Base-by-base conservation (phyloP, 1,140 invertebrate species). In the Venustaconcha ellipsiformis region DNA sequence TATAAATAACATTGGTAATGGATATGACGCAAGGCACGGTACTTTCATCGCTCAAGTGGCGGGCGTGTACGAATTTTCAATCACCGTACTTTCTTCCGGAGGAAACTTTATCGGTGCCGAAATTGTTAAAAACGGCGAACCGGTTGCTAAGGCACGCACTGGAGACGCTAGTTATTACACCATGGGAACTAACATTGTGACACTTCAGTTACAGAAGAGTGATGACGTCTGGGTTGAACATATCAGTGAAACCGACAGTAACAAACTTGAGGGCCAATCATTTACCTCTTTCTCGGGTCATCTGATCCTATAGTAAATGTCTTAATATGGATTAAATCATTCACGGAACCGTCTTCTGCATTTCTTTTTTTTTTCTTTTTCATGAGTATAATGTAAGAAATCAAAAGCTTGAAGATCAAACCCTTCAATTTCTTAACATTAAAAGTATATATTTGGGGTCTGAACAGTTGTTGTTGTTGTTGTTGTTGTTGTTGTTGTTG, bases 221-320 rank as follows among this genome's bases (percentile, higher is more conserved):
- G 72, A 75, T 60, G 73, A 75, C 30, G 73, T 75, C 5, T 75
- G 73, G 73, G 73, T 75, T 20, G 67, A 67, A 5, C 73, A 75
- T 59, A 56, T 62, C n/a, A 26, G 23, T 57, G 57, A 68, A 48
- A 63, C 26, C 37, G 73, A 75, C 67, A 75, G 73, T 64, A 69
- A 75, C 56, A 12, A 15, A 15, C 69, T 75, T 30, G 63, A 75
- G 30, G 73, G 73, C 15, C 18, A 75, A 55, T 68, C 66, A 4
- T 57, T 60, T 23, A 69, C 73, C 1, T 64, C 73, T 11, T 75
- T 75, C 37, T 56, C 67, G 3, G 73, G 73, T 15, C 69, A 75
- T 37, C 58, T 75, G 17, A 69, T 75, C 14, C 67, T 64, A 20
- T 67, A 59, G n/a, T 75, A 69, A 23, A 1, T 48, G 17, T 4